phyloP scores from a whole-genome alignment of 2,797 vertebrate genomes.

The Scleropages formosus region DNA sequence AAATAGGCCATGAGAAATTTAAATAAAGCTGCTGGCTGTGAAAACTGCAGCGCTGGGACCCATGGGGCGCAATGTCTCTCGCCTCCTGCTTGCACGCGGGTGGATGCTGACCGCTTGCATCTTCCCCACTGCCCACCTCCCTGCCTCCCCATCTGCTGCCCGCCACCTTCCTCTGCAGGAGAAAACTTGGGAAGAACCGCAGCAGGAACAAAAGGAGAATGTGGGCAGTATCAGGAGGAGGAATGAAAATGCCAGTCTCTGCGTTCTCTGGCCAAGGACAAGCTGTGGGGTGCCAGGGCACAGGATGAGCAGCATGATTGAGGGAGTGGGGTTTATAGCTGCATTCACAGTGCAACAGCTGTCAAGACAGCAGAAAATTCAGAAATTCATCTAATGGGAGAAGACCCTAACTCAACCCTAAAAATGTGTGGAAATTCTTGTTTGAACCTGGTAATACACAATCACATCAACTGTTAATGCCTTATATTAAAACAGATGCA shows the following conservation, averaged over 20 bases:
- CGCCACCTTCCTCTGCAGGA: too few species aligned
- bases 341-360: too few species aligned
- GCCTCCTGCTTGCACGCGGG: not conserved
- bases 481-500: not conserved
- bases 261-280: too few species aligned
- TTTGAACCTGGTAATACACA: not conserved
- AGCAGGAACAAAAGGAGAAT: too few species aligned
- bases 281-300: too few species aligned
- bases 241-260: too few species aligned
- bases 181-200: too few species aligned
- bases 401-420: not conserved
- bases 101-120: not conserved
- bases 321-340: too few species aligned
- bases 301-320: too few species aligned
- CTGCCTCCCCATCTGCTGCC: too few species aligned
- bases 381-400: not conserved
- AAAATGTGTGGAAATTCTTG: not conserved
- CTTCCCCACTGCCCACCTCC: not conserved
- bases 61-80: not conserved
- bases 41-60: not conserved
- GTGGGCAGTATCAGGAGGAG: too few species aligned
- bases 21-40: not conserved
- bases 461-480: not conserved
- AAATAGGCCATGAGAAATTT: not conserved
- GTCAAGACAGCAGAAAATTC: too few species aligned